These are phyloP conservation scores for Hephaestus fuliginosus DNA, from an alignment of 2,797 vertebrate species.

Conservation along the genomic window DNA sequence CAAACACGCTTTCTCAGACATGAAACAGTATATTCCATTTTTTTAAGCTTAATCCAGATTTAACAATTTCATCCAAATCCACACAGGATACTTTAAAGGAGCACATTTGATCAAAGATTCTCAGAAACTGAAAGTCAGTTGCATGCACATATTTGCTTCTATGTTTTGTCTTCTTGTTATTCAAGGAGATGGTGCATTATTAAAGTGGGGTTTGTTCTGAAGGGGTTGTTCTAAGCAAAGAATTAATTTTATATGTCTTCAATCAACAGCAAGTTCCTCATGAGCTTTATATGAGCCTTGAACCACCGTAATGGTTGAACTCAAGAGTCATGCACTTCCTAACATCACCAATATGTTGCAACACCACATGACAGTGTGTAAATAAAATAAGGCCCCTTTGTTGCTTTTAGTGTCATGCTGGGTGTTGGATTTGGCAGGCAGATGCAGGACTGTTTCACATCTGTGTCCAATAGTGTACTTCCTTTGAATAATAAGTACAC, in stretches of 20 bases:
- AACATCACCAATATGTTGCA: conserved; percentile 27
- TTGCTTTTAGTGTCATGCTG: conserved; percentile 50
- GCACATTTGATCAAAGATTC: background rate
- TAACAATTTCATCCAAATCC: background rate
- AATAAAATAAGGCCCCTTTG: conserved; percentile 51
- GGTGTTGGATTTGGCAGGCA: conserved; percentile 56
- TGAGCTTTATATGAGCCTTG: background rate
- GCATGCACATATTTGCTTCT: background rate
- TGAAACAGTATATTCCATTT: background rate
- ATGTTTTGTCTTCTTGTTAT: background rate
- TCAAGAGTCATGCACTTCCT: background rate
- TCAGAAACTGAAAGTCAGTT: background rate
- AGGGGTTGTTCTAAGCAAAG: conserved; percentile 18
- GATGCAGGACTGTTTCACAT: conserved; percentile 45
- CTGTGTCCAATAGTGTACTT: conserved; percentile 56
- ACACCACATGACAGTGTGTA: conserved; percentile 24
- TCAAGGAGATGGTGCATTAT: background rate
- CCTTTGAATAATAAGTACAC: conserved; percentile 49
- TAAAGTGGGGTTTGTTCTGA: background rate
- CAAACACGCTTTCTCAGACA: background rate
- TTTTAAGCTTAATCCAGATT: background rate
- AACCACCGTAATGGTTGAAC: background rate
- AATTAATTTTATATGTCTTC: background rate
- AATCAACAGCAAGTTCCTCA: background rate
- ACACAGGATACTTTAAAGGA: background rate